phyloP scores from a whole-genome alignment of 2,113 vertebrate genomes.

The Zootoca vivipara region DNA sequence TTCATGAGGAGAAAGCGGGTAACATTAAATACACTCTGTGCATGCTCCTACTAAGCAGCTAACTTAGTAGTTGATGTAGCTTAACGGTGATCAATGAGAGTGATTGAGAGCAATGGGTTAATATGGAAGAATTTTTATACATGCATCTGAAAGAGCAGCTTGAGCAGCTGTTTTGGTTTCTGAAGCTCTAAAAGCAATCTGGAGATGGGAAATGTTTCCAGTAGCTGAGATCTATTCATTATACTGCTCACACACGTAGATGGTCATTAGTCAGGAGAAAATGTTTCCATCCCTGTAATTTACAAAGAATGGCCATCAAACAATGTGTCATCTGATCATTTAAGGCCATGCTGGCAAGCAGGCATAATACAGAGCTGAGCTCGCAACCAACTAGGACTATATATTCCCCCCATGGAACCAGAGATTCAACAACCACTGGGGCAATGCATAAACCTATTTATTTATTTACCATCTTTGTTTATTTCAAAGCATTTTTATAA shows the following conservation, averaged over 20 bases:
- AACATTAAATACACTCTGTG: no score
- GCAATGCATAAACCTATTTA: neutral
- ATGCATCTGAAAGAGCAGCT: no score
- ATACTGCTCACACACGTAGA: neutral
- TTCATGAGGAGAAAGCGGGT: no score
- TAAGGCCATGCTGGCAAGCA: neutral
- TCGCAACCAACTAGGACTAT: neutral
- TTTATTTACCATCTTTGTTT: no score
- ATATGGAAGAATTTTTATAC: no score
- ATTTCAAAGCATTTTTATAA: no score
- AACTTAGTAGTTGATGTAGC: no score
- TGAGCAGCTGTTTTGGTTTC: neutral
- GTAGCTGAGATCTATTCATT: neutral
- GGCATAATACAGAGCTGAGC: neutral
- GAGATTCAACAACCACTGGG: neutral
- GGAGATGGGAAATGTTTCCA: neutral
- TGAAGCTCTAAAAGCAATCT: neutral
- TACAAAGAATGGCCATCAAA: neutral
- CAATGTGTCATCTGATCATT: neutral
- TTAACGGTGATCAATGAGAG: no score
- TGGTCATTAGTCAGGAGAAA: neutral
- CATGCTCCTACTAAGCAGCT: no score
- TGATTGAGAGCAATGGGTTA: no score
- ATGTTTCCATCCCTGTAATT: neutral
- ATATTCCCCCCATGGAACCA: neutral